A percentile compares a stretch with the other conserved stretches of the same genome.
Conservation (phyloP, 2,888 invertebrate species). For the Aphodius granarius region DNA sequence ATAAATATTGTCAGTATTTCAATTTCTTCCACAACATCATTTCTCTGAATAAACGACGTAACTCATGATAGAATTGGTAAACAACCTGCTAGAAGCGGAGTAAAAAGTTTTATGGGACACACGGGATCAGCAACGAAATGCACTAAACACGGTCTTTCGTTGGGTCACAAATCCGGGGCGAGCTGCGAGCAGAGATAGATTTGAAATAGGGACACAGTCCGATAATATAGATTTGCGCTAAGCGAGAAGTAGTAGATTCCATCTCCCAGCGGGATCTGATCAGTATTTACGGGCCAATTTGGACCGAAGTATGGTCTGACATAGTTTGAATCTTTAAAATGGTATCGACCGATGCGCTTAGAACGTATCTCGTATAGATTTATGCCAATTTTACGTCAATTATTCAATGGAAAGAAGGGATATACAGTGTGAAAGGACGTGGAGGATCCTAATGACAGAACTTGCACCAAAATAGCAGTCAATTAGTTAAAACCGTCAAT, state of each 20-base stretch:
- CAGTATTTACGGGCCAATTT: conserved; percentile 43
- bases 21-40: too few species aligned
- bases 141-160: conserved; percentile 37
- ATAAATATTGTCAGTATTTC: too few species aligned
- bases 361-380: too few species aligned
- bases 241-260: conserved; percentile 35
- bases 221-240: conserved; percentile 46
- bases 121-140: conserved; percentile 24
- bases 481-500: too few species aligned
- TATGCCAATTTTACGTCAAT: too few species aligned
- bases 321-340: conserved; percentile 40
- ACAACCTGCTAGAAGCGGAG: conserved; percentile 37
- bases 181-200: conserved; percentile 22
- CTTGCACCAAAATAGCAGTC: too few species aligned
- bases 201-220: conserved; percentile 45
- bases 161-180: conserved; percentile 24
- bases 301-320: conserved; percentile 37
- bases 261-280: conserved; percentile 41
- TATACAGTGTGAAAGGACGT: too few species aligned
- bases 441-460: too few species aligned
- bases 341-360: conserved; percentile 27
- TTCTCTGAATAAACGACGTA: neutral
- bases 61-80: neutral
- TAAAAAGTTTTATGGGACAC: conserved; percentile 33
- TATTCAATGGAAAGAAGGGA: too few species aligned